Conservation (phyloP, 2,113 vertebrate species). For the Alectura lathami region DNA sequence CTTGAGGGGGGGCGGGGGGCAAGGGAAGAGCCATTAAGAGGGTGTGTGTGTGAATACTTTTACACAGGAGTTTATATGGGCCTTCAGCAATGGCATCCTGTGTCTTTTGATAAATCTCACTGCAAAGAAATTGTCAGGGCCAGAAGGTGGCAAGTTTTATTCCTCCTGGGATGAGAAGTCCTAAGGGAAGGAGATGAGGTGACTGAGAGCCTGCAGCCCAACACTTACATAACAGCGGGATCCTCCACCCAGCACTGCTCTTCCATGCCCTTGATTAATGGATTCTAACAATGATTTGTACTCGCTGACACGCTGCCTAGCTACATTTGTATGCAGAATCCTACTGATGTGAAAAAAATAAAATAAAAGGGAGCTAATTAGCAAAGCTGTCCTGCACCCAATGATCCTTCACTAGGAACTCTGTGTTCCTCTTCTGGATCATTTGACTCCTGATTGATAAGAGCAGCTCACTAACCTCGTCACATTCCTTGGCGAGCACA, state of each 20-base stretch:
- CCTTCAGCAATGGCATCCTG: background rate
- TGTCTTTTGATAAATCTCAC: background rate
- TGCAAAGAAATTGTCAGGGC: background rate
- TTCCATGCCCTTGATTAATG: slow-evolving; percentile 23
- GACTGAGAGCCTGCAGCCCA: slow-evolving; percentile 35
- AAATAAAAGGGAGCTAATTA: slow-evolving; percentile 27
- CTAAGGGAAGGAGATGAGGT: slow-evolving; percentile 36
- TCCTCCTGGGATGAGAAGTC: slow-evolving; percentile 34
- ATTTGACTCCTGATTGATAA: slow-evolving; percentile 31
- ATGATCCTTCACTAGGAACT: background rate
- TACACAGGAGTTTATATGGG: background rate
- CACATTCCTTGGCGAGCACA: background rate
- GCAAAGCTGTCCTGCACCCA: slow-evolving; percentile 1
- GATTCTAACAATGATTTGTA: background rate
- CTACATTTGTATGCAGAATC: slow-evolving; percentile 23
- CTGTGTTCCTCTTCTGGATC: slow-evolving; percentile 16
- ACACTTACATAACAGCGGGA: slow-evolving; percentile 12
- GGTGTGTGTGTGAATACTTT: background rate
- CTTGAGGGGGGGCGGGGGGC: fast-evolving
- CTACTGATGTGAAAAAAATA: background rate
- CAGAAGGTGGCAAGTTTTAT: background rate
- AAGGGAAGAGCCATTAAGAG: background rate
- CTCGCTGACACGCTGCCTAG: background rate
- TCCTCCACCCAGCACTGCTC: slow-evolving; percentile 7
- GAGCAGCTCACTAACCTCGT: slow-evolving; percentile 13